Percentiles rank a stretch among this genome's conserved stretches.
phyloP scores from a whole-genome alignment of 2,113 vertebrate genomes.

The Hiodon tergisus region DNA sequence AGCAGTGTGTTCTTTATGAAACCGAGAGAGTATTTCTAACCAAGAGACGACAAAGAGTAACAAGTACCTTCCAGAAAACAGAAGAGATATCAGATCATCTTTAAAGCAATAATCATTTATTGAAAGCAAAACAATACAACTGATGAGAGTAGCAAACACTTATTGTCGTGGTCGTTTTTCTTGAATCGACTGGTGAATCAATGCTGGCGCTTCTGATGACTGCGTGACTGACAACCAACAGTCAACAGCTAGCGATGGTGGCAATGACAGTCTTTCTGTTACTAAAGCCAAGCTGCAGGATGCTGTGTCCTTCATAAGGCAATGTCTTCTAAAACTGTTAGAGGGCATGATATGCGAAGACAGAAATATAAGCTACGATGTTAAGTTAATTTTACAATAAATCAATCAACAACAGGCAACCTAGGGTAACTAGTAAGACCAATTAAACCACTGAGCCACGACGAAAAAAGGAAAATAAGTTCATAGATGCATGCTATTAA shows the following conservation, averaged over 20 bases:
- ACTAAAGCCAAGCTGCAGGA: slow-evolving; percentile 17
- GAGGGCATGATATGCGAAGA: background rate
- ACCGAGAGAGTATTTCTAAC: slow-evolving; percentile 34
- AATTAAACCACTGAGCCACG: no score
- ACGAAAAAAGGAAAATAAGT: no score
- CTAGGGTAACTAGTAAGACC: background rate
- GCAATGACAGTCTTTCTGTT: slow-evolving; percentile 28
- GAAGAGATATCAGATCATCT: slow-evolving; percentile 37
- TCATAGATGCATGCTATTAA: no score
- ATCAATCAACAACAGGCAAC: background rate
- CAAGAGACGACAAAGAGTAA: slow-evolving; percentile 30
- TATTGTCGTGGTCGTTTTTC: slow-evolving; percentile 19
- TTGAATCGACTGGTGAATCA: slow-evolving; percentile 26
- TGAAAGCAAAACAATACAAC: slow-evolving; percentile 34
- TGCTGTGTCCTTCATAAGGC: background rate
- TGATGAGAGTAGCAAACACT: slow-evolving; percentile 14
- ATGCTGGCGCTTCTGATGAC: slow-evolving; percentile 25
- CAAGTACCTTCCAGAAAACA: slow-evolving; percentile 36
- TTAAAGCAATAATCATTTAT: slow-evolving; percentile 45
- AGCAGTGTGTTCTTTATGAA: slow-evolving; percentile 11
- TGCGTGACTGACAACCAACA: slow-evolving; percentile 37
- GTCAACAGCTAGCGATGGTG: slow-evolving; percentile 28
- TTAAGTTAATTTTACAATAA: background rate
- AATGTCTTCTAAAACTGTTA: slow-evolving; percentile 8
- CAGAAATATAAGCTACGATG: background rate